These are phyloP conservation scores for Delphinus delphis DNA, from an alignment of 2,113 vertebrate species.

Conservation along the genomic window DNA sequence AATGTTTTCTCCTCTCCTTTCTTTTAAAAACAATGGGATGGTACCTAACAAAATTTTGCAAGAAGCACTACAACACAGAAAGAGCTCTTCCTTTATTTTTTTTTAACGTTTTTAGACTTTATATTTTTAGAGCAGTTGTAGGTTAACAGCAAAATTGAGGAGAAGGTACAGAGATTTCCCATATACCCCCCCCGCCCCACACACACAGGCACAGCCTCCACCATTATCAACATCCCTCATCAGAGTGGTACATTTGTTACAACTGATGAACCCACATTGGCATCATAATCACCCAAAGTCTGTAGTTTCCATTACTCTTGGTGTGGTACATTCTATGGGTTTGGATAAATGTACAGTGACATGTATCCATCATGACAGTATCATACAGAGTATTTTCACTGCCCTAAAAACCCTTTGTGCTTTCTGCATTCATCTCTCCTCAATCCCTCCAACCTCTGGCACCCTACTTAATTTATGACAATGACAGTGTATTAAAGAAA, in stretches of 20 bases:
- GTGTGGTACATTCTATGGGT: neutral
- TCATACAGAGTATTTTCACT: neutral
- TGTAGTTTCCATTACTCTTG: neutral
- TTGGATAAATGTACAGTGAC: neutral
- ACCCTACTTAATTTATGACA: neutral
- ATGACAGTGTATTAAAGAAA: constrained; percentile 64
- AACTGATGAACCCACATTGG: neutral
- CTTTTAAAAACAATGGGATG: neutral
- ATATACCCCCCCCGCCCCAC: neutral
- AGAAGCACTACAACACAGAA: neutral
- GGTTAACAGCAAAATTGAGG: neutral
- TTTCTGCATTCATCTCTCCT: neutral
- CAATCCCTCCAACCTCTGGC: neutral
- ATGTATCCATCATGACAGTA: neutral
- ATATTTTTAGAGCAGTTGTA: neutral
- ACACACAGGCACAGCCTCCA: neutral
- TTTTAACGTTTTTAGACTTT: neutral
- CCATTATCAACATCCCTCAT: neutral
- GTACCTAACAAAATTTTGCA: neutral
- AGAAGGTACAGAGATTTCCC: neutral
- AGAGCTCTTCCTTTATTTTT: neutral
- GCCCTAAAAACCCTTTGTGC: neutral
- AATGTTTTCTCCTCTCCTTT: neutral
- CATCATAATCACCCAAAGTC: neutral
- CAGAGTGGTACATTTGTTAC: neutral